Evolutionary conservation across 1,140 invertebrate species (phyloP), one percentile per base, ranked within the genome.

Genomic region (Leptopilina clavipes): DNA sequence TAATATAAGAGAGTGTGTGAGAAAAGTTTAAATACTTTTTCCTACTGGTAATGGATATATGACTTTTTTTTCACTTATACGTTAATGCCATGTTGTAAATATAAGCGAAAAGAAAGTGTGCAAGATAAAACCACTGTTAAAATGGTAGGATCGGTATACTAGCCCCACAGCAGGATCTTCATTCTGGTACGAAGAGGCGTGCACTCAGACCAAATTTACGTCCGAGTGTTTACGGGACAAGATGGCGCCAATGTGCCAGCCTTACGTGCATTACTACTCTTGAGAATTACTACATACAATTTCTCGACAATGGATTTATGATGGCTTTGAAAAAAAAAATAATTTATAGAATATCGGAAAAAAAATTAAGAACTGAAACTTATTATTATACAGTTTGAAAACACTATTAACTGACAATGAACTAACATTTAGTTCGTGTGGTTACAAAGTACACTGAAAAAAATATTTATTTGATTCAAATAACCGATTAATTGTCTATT

Each of bases 151-250:
- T 11, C 22, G 65, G 6, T 43, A 31, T 31, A 76, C 52, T 73
- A 77, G 74, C 81, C 40, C 43, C 73, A 40, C 73, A 71, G 59
- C 77, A 56, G 18, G 56, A 40, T 77, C 43, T 54, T 76, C 43
- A 71, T 79, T 81, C 54, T 44, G 48, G 70, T 43, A 72, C 31
- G 48, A 43, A 82, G 72, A 82, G 74, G 54, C 76, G 77, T 79
- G 78, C 77, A 81, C 71, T 84, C 82, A 76, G 76, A 12, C 54
- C 74, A 73, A 84, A 83, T 84, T 83, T 84, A 84, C 82, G 82
- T 75, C 70, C 79, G 59, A 82, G 76, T 78, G 82, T 84, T 84
- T 81, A 84, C 77, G 79, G 71, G 74, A 11, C 65, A 82, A 82
- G 72, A 82, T 82, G 82, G 77, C 77, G 77, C 77, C 79, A 75